Conservation (phyloP, 2,888 invertebrate species). For the Seira musarum region DNA sequence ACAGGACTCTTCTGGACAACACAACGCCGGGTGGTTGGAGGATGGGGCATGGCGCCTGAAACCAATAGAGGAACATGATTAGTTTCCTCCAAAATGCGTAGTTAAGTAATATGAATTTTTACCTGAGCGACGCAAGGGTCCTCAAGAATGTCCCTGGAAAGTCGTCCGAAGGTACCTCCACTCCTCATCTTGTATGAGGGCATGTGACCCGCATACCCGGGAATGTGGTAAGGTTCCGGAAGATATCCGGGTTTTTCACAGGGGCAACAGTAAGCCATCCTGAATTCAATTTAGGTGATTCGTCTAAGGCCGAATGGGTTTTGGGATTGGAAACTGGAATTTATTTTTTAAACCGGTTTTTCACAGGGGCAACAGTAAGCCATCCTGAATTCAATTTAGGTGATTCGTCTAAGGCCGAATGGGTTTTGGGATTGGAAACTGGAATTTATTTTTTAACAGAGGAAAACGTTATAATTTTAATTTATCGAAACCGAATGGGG, state of each 20-base stretch:
- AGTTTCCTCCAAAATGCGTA: background rate
- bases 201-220: slow-evolving; percentile 65
- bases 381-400: too few species aligned
- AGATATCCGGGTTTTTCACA: slow-evolving; percentile 54
- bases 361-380: slow-evolving; percentile 56
- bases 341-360: too few species aligned
- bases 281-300: too few species aligned
- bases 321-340: too few species aligned
- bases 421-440: too few species aligned
- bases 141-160: slow-evolving; percentile 60
- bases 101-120: background rate
- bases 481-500: too few species aligned
- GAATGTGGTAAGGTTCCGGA: slow-evolving; percentile 64
- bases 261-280: slow-evolving; percentile 55
- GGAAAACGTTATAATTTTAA: too few species aligned
- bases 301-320: too few species aligned
- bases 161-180: slow-evolving; percentile 61
- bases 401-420: too few species aligned
- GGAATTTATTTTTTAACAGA: too few species aligned
- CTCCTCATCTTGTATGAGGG: slow-evolving; percentile 56
- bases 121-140: slow-evolving; percentile 67
- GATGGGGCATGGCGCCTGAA: slow-evolving; percentile 49
- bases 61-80: background rate
- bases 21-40: slow-evolving; percentile 33
- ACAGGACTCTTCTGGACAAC: slow-evolving; percentile 32